These are phyloP conservation scores for Anastrepha ludens DNA, from an alignment of 1,140 invertebrate genomes.

Conservation along the genomic window DNA sequence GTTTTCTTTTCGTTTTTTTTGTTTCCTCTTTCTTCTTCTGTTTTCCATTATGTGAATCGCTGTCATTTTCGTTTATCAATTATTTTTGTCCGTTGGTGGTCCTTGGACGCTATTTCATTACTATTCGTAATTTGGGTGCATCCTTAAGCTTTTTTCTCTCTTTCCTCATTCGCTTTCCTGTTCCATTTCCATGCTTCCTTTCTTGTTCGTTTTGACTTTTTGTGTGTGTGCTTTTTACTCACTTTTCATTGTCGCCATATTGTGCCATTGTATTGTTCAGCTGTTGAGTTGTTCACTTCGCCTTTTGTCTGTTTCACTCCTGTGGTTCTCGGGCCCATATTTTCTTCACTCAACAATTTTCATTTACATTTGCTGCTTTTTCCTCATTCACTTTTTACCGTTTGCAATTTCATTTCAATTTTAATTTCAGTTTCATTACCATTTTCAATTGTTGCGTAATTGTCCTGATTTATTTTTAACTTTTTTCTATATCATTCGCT, in stretches of 20 bases:
- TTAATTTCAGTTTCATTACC: slow-evolving; percentile 16
- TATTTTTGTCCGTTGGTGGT: no score
- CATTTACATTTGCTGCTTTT: not conserved
- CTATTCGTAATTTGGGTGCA: not conserved
- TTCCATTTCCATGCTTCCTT: slow-evolving; percentile 10
- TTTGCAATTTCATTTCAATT: slow-evolving; percentile 30
- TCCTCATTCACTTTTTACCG: not conserved
- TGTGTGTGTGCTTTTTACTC: not conserved
- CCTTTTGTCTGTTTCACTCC: not conserved
- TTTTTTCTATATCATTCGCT: not conserved
- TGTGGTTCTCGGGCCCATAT: not conserved
- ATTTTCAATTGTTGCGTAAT: slow-evolving; percentile 15
- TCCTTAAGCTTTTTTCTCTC: not conserved
- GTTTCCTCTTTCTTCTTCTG: no score
- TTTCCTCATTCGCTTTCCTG: not conserved
- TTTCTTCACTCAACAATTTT: not conserved
- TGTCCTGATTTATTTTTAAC: not conserved
- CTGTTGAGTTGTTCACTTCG: not conserved
- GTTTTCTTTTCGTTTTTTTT: no score
- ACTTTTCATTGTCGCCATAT: not conserved
- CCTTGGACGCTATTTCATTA: no score
- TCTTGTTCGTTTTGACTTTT: not conserved
- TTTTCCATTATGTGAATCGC: no score
- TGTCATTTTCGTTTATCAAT: no score
- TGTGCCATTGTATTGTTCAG: not conserved